Evolutionary conservation across 2,113 vertebrate genomes (phyloP).

Genomic region (Excalfactoria chinensis): DNA sequence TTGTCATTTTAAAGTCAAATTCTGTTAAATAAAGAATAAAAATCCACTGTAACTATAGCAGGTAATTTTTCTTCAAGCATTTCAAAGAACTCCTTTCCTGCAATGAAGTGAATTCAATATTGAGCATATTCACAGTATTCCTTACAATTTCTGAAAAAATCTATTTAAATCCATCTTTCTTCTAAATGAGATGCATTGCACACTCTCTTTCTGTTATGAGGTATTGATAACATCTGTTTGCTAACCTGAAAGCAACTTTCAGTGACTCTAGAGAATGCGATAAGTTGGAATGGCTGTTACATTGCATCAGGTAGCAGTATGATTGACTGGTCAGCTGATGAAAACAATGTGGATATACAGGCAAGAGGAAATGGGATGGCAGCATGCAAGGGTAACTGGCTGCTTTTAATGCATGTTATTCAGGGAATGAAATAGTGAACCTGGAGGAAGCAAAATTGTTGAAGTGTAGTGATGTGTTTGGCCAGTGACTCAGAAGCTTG

Average conservation of each 20-base stretch:
- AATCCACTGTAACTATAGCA: conserved; percentile 4
- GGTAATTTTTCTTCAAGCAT: background rate
- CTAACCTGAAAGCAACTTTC: background rate
- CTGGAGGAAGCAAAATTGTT: background rate
- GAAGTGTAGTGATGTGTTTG: background rate
- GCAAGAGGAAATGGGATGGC: background rate
- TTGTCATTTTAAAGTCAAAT: conserved; percentile 40
- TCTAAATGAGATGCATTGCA: background rate
- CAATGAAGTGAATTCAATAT: conserved; percentile 21
- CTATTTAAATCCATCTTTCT: background rate
- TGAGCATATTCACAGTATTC: background rate
- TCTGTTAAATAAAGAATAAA: conserved; percentile 53
- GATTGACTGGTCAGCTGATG: background rate
- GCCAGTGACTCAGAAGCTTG: background rate
- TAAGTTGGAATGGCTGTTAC: background rate
- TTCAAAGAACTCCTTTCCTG: conserved; percentile 1
- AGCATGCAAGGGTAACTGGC: background rate
- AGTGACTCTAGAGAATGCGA: background rate
- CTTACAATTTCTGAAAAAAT: background rate
- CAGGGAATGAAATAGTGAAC: background rate
- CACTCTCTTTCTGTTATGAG: background rate
- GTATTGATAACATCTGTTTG: conserved; percentile 29
- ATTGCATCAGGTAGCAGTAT: background rate
- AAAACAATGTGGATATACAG: background rate
- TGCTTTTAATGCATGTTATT: background rate